phyloP scores from a whole-genome alignment of 2,113 vertebrate species.

The Syngnathus typhle region DNA sequence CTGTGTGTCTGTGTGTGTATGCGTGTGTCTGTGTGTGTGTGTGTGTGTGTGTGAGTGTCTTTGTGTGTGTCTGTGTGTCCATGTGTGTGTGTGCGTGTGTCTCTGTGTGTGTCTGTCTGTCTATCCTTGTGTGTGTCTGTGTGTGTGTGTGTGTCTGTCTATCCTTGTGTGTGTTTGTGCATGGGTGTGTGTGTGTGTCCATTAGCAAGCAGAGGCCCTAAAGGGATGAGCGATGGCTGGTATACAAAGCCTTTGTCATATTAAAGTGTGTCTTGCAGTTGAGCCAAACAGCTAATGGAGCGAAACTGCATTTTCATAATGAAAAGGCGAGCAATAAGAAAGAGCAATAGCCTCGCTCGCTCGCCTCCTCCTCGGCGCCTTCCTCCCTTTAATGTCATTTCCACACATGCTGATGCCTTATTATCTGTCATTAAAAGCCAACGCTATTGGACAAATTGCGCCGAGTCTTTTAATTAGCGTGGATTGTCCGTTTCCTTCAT shows the following conservation, averaged over 20 bases:
- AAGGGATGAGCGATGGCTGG: conserved; percentile 57
- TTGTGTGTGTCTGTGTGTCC: background rate
- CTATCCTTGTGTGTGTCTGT: too few species aligned
- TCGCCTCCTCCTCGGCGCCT: conserved; percentile 41
- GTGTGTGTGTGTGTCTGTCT: background rate
- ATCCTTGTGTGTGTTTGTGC: background rate
- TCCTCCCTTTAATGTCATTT: conserved; percentile 45
- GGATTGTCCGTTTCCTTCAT: conserved; percentile 41
- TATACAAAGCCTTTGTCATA: conserved; percentile 65
- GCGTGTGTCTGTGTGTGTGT: too few species aligned
- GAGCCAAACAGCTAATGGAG: conserved; percentile 72
- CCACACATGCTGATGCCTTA: conserved; percentile 42
- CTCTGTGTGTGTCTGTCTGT: background rate
- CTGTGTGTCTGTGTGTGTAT: too few species aligned
- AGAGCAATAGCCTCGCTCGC: conserved; percentile 58
- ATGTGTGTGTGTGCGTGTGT: background rate
- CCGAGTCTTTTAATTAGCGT: conserved; percentile 56
- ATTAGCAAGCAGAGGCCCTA: conserved; percentile 53
- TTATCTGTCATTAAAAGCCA: conserved; percentile 63
- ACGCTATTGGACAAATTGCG: conserved; percentile 49
- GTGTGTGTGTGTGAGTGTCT: conserved; percentile 1
- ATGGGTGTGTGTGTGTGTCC: conserved; percentile 16
- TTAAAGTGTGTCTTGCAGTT: conserved; percentile 55
- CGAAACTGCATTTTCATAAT: conserved; percentile 71
- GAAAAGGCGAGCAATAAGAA: conserved; percentile 67